These are phyloP conservation scores for Agrilus cyanescens DNA, from an alignment of 2,888 invertebrate genomes.

Conservation along the genomic window DNA sequence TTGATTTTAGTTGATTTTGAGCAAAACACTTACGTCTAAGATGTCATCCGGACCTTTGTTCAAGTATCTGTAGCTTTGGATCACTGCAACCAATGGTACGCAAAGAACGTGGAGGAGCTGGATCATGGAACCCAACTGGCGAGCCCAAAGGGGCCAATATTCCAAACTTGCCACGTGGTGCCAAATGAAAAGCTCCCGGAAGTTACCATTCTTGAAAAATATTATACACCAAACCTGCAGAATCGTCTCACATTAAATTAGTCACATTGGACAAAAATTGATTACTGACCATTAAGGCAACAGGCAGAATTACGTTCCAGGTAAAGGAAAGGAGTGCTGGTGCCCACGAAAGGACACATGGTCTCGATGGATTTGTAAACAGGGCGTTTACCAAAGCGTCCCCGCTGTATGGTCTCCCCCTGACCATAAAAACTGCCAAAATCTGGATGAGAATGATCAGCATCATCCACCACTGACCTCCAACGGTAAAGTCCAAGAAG, in stretches of 20 bases:
- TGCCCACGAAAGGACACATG: constrained; percentile 42
- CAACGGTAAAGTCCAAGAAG: constrained; percentile 72
- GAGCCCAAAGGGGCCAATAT: constrained; percentile 71
- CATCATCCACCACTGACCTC: constrained; percentile 81
- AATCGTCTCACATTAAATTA: constrained; percentile 1
- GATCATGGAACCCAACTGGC: constrained; percentile 63
- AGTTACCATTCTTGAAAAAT: constrained; percentile 59
- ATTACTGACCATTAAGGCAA: constrained; percentile 58
- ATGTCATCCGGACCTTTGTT: constrained; percentile 77
- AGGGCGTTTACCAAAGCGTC: constrained; percentile 55
- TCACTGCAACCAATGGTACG: constrained; percentile 59
- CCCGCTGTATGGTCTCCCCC: constrained; percentile 77
- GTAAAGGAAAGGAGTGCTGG: constrained; percentile 67
- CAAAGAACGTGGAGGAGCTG: constrained; percentile 66
- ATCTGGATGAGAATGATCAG: constrained; percentile 64
- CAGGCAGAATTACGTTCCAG: constrained; percentile 81
- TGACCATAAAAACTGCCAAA: constrained; percentile 73
- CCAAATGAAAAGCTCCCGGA: constrained; percentile 56
- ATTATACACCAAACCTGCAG: constrained; percentile 50
- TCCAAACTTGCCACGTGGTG: constrained; percentile 45
- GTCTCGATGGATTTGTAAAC: constrained; percentile 39
- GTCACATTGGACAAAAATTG: not conserved
- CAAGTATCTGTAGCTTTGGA: constrained; percentile 65
- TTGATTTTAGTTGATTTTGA: not conserved
- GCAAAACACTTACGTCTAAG: constrained; percentile 57